Evolutionary conservation across 2,797 vertebrate species (phyloP), one percentile per base, ranked within the genome.

Genomic region (Acanthopagrus latus): DNA sequence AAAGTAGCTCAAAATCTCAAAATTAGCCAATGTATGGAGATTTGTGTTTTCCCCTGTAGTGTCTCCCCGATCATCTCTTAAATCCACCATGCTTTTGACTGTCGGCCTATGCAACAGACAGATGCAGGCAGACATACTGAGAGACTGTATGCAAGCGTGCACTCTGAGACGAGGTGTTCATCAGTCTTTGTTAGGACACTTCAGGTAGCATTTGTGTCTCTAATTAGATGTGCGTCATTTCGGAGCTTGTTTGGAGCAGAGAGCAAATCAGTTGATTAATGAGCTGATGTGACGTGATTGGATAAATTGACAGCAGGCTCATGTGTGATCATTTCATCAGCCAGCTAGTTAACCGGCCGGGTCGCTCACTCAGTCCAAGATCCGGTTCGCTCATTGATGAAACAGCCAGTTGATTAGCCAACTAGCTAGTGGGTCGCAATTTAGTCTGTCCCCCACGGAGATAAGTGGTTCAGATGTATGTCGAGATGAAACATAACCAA

Each of bases 171-270:
- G 3, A 78, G 43, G 46, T 59, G 62, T 74, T 86, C 83, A 91
- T 91, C 91, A 87, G 81, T 90, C 85, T 89, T 76, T 67, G 78
- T 86, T 86, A 82, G 51, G 76, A 85, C 63, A 46, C 83, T 69
- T 85, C 84, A 76, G 77, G 79, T 73, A 80, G 84, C 67, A 84
- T 89, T 88, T 84, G 80, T 80, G 71, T 69, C 79, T 78, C 70
- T 84, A 80, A 91, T 92, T 86, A 86, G 79, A 87, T 62, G 70
- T 60, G 70, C 16, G 57, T 65, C 63, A 77, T 78, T 85, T 86
- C 46, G 7, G 81, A 78, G 78, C 52, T 57, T 78, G 81, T 90
- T 89, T 78, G 78, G 55, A 79, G 81, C 84, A 59, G 74, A 76
- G 74, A 75, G 82, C 80, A 83, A 90, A 90, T 85, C 58, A 77